Evolutionary conservation across 2,888 invertebrate species (phyloP).

Genomic region (Gari tellinella): DNA sequence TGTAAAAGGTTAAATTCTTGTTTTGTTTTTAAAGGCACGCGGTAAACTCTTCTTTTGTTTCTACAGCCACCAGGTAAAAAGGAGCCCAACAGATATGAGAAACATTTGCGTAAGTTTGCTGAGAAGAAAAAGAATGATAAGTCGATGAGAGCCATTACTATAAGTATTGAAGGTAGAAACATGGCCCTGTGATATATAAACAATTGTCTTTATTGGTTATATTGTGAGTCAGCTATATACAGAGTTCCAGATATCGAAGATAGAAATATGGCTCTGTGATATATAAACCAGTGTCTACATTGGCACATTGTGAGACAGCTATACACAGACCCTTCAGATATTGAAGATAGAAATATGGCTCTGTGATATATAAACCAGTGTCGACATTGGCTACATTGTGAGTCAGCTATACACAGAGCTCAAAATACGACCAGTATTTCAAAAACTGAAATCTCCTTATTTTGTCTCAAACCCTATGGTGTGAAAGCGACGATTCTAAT

Average conservation of each 20-base stretch:
- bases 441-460: too few species aligned
- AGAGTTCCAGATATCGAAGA: too few species aligned
- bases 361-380: slow-evolving; percentile 95
- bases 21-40: too few species aligned
- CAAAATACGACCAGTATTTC: too few species aligned
- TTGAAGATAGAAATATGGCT: slow-evolving; percentile 92
- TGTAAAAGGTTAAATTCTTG: too few species aligned
- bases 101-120: slow-evolving; percentile 95
- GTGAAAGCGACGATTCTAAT: too few species aligned
- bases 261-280: too few species aligned
- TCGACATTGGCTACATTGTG: too few species aligned
- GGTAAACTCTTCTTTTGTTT: slow-evolving; percentile 7
- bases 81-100: slow-evolving; percentile 94
- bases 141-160: slow-evolving; percentile 93
- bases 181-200: slow-evolving; percentile 94
- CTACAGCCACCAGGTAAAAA: slow-evolving; percentile 87
- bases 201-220: too few species aligned
- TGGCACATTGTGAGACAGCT: slow-evolving; percentile 92
- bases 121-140: slow-evolving; percentile 87
- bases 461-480: too few species aligned
- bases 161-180: slow-evolving; percentile 98
- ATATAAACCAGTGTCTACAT: slow-evolving; percentile 87
- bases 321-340: slow-evolving; percentile 87
- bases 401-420: too few species aligned
- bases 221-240: too few species aligned